Evolutionary conservation across 2,888 invertebrate species (phyloP).

Genomic region (Idaea aversata): DNA sequence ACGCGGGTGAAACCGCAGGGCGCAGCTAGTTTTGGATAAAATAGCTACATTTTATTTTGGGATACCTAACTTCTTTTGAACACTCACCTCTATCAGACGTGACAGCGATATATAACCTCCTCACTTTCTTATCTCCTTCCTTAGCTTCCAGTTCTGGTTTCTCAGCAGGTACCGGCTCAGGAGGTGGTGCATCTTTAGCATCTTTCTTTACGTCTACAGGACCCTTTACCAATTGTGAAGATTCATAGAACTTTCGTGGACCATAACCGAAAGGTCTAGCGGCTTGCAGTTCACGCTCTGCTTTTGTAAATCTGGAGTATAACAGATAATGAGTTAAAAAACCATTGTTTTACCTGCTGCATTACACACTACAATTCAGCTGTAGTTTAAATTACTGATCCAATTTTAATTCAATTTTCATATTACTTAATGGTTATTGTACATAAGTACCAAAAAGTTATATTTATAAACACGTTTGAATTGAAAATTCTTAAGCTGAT

Average conservation of each 20-base stretch:
- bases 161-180: slow-evolving; percentile 55
- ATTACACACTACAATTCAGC: neutral
- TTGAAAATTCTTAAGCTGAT: too few relatives aligned
- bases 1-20: too few relatives aligned
- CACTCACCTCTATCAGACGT: slow-evolving; percentile 84
- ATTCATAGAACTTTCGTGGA: slow-evolving; percentile 83
- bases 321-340: neutral
- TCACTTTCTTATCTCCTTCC: slow-evolving; percentile 40
- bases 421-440: too few relatives aligned
- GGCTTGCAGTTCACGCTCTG: slow-evolving; percentile 85
- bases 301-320: slow-evolving; percentile 82
- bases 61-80: neutral
- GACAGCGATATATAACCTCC: slow-evolving; percentile 82
- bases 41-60: too few relatives aligned
- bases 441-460: too few relatives aligned
- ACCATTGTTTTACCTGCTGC: neutral
- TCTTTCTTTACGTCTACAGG: slow-evolving; percentile 38
- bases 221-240: slow-evolving; percentile 50
- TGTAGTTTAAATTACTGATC: neutral
- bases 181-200: slow-evolving; percentile 55
- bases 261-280: slow-evolving; percentile 87
- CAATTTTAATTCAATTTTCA: too few relatives aligned
- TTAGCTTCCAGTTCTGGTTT: neutral
- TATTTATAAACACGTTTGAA: too few relatives aligned
- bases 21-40: too few relatives aligned